Conservation (phyloP, 2,888 invertebrate species). For the Ormyrus thymus region DNA sequence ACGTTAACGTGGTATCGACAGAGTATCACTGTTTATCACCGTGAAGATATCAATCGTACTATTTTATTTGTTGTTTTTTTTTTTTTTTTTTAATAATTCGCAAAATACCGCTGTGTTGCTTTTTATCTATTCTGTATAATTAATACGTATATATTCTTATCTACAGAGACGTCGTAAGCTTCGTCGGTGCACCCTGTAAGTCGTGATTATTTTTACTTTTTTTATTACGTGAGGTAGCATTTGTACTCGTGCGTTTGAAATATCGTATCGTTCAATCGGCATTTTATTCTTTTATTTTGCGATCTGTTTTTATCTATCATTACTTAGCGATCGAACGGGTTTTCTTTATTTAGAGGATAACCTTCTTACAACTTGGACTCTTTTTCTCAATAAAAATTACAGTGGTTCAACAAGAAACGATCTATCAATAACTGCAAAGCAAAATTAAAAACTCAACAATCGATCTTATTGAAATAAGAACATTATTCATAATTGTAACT, state of each 20-base stretch:
- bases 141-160: slow-evolving; percentile 59
- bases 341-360: slow-evolving; percentile 5
- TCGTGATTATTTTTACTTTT: slow-evolving; percentile 60
- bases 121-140: slow-evolving; percentile 45
- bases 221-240: slow-evolving; percentile 68
- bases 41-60: slow-evolving; percentile 58
- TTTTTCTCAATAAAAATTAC: slow-evolving; percentile 30
- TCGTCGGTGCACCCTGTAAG: slow-evolving; percentile 73
- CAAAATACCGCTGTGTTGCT: slow-evolving; percentile 61
- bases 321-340: slow-evolving; percentile 36
- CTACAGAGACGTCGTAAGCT: slow-evolving; percentile 66
- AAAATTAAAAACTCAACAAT: slow-evolving; percentile 46
- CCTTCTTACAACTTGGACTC: background rate
- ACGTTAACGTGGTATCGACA: slow-evolving; percentile 53
- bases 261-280: slow-evolving; percentile 58
- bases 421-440: slow-evolving; percentile 36
- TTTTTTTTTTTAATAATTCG: slow-evolving; percentile 49
- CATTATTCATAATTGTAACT: slow-evolving; percentile 26
- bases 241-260: slow-evolving; percentile 71
- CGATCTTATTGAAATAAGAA: slow-evolving; percentile 31
- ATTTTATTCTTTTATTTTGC: slow-evolving; percentile 39
- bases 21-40: slow-evolving; percentile 59
- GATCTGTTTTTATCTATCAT: slow-evolving; percentile 24
- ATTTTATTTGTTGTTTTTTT: slow-evolving; percentile 15
- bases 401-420: slow-evolving; percentile 36